Evolutionary conservation across 2,797 vertebrate species (phyloP), one percentile per base, ranked within the genome.

Genomic region (Coluber constrictor): DNA sequence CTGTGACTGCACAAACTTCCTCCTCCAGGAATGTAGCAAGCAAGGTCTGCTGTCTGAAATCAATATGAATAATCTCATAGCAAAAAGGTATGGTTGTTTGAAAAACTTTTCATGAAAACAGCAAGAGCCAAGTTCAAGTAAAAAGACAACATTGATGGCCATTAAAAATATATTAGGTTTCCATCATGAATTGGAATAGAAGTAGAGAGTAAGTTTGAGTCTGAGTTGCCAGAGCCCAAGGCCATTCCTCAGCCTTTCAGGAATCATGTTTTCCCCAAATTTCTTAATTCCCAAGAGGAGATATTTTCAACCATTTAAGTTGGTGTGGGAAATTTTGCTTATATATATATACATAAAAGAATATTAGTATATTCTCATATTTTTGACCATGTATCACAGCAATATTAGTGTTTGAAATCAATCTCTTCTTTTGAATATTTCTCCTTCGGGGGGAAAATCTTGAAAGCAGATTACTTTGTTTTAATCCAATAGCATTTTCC

Each of bases 1-100:
- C 95, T 99, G 99, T 7, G 98, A 99, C 97, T 99, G 99, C 92
- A 98, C 98, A 10, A 98, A 98, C 93, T 98, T 99, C 95, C 98
- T 99, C 3, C 98, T 99, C 16, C 99, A 99, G 94, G 99, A 99
- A 96, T 99, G 99, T 79, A 98, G 98, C 96, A 99, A 99, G 96
- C 98, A 99, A 29, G 98, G 98, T 0, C 98, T 99, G 93, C 98
- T 99, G 51, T 99, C 99, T 0, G 99, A 99, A 56, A 94, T 97
- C 90, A 98, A 98, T 94, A 98, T 98, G 29, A 90, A 95, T 94
- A 98, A 96, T 96, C 99, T 99, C 88, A 98, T 98, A 0, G 96
- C 97, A 27, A 99, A 99, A 97, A 98, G 99, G 99, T 99, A 98
- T 94, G 74, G 88, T 9, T 37, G 25, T n/a, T 23, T 56, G 16